A percentile compares a stretch with the other conserved stretches of the same genome.
phyloP scores from a whole-genome alignment of 2,797 vertebrate species.

The Australoheros facetus region DNA sequence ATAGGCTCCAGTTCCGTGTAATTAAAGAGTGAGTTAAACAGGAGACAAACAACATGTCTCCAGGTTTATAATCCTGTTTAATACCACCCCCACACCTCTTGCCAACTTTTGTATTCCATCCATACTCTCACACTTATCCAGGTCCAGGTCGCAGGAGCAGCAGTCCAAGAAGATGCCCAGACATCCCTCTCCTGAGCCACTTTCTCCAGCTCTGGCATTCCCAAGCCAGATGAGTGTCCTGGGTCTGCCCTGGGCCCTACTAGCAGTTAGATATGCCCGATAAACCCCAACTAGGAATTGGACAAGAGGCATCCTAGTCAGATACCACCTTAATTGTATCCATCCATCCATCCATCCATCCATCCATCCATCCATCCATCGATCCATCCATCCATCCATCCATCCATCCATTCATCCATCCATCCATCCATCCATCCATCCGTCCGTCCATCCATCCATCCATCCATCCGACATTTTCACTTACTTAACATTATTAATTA shows the following conservation, averaged over 20 bases:
- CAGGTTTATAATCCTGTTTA: background rate
- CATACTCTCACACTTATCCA: background rate
- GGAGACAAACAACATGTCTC: background rate
- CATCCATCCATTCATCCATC: no score
- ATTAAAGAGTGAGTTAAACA: conserved; percentile 1
- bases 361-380: no score
- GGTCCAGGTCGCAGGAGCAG: background rate
- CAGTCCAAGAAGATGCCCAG: background rate
- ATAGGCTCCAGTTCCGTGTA: background rate
- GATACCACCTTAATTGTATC: background rate
- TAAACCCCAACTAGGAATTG: background rate
- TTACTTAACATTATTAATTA: background rate
- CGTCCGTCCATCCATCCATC: no score
- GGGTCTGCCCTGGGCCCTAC: background rate
- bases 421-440: no score
- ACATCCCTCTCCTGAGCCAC: background rate
- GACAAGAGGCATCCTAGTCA: background rate
- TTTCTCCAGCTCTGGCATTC: background rate
- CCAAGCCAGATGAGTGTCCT: background rate
- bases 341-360: no score
- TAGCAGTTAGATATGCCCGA: background rate
- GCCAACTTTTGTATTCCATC: background rate
- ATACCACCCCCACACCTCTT: background rate
- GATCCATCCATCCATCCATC: no score
- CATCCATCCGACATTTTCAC: background rate